A percentile compares a stretch with the other conserved stretches of the same genome.
Conservation (phyloP, 2,113 vertebrate genomes). For the Lamprologus lemairii region DNA sequence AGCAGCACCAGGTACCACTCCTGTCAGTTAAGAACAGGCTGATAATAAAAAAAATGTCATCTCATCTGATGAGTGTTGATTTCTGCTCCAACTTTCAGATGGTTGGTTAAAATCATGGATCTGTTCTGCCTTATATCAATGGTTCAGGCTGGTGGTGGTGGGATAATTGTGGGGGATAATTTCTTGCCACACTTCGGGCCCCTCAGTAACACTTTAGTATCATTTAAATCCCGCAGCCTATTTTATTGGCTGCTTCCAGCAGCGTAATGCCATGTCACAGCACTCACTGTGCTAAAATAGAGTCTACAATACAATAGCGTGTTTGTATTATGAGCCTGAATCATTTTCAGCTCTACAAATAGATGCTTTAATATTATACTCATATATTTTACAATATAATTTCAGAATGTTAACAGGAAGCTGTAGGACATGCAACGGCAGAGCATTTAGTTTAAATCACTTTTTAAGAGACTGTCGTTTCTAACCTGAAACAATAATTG, state of each 20-base stretch:
- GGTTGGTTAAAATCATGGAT: neutral
- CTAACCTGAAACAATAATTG: neutral
- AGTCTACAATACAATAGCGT: neutral
- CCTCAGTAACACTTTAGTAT: neutral
- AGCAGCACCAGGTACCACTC: neutral
- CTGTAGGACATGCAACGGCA: neutral
- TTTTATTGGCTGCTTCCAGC: neutral
- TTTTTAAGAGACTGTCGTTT: neutral
- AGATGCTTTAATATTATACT: neutral
- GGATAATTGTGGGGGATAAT: neutral
- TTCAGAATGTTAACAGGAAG: neutral
- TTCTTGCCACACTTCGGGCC: neutral
- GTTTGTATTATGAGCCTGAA: neutral
- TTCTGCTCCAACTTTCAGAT: neutral
- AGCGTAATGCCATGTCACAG: neutral
- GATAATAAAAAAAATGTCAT: neutral
- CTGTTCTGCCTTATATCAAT: neutral
- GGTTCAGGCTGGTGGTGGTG: neutral
- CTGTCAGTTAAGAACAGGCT: neutral
- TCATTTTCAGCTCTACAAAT: neutral
- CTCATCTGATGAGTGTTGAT: neutral
- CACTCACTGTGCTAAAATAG: neutral
- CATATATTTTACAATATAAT: neutral
- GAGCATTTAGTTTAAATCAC: neutral
- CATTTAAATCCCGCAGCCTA: neutral